phyloP scores from a whole-genome alignment of 2,888 invertebrate genomes.

The Sepiola atlantica region DNA sequence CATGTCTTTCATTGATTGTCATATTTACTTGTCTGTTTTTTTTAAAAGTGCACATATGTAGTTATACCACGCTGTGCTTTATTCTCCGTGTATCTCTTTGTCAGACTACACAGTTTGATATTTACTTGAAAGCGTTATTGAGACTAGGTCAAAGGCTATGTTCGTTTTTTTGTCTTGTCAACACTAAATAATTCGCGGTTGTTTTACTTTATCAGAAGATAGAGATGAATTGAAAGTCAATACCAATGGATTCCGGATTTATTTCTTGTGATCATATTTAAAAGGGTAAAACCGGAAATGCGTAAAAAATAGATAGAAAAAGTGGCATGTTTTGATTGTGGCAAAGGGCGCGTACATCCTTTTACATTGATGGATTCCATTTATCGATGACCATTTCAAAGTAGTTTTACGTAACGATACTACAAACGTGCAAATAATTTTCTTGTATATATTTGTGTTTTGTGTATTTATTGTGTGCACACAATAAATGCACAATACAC shows the following conservation, averaged over 20 bases:
- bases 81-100: too few species aligned
- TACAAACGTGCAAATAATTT: not conserved
- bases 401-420: not conserved
- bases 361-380: not conserved
- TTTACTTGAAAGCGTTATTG: too few species aligned
- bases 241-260: not conserved
- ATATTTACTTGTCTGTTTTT: too few species aligned
- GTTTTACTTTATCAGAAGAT: not conserved
- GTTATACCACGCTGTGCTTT: too few species aligned
- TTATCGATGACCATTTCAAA: not conserved
- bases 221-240: not conserved
- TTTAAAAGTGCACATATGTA: too few species aligned
- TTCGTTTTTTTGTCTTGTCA: not conserved
- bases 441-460: too few species aligned
- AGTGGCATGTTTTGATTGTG: not conserved
- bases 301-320: not conserved
- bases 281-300: not conserved
- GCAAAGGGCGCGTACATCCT: not conserved
- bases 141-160: too few species aligned
- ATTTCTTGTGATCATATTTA: not conserved
- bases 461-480: too few species aligned
- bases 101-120: too few species aligned
- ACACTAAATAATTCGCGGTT: not conserved
- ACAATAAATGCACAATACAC: too few species aligned
- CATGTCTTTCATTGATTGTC: too few species aligned